A percentile compares a stretch with the other conserved stretches of the same genome.
These are phyloP conservation scores for Tachina lurida DNA, from an alignment of 2,888 invertebrate species.

Conservation along the genomic window DNA sequence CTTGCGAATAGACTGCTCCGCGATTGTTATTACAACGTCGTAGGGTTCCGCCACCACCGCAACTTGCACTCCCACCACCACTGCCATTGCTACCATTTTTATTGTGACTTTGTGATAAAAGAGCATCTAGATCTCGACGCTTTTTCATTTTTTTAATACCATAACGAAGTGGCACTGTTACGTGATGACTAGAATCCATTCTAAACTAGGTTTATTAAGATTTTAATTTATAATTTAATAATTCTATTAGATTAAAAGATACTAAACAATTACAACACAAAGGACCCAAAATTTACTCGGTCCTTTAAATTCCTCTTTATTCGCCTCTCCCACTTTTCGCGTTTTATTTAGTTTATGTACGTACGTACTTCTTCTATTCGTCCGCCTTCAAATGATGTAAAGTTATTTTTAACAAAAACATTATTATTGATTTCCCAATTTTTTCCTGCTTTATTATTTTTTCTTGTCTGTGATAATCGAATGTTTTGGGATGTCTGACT, in stretches of 20 bases:
- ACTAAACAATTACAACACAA: constrained; percentile 40
- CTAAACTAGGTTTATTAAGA: constrained; percentile 58
- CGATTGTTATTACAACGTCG: constrained; percentile 75
- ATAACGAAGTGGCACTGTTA: constrained; percentile 85
- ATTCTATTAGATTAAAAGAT: constrained; percentile 27
- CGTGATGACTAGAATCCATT: constrained; percentile 86
- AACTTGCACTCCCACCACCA: constrained; percentile 42
- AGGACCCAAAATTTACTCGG: constrained; percentile 11
- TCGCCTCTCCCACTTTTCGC: constrained; percentile 13
- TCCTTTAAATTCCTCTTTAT: neutral
- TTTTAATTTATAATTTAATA: constrained; percentile 29
- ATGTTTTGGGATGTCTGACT: constrained; percentile 43
- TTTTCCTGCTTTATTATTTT: constrained; percentile 16
- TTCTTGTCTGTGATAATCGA: constrained; percentile 5
- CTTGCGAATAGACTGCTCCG: constrained; percentile 81
- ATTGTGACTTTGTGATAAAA: constrained; percentile 84
- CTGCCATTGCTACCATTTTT: constrained; percentile 77
- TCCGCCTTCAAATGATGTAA: constrained; percentile 64
- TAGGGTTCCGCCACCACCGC: constrained; percentile 67
- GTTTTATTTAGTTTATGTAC: constrained; percentile 51
- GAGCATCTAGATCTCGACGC: constrained; percentile 89
- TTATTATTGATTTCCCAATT: constrained; percentile 68
- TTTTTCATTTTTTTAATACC: constrained; percentile 90
- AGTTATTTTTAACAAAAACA: constrained; percentile 69
- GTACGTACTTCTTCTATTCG: constrained; percentile 25